Percentiles rank a stretch among this genome's conserved stretches.
Evolutionary conservation across 1,140 invertebrate genomes (phyloP).

Genomic region (Patella vulgata): DNA sequence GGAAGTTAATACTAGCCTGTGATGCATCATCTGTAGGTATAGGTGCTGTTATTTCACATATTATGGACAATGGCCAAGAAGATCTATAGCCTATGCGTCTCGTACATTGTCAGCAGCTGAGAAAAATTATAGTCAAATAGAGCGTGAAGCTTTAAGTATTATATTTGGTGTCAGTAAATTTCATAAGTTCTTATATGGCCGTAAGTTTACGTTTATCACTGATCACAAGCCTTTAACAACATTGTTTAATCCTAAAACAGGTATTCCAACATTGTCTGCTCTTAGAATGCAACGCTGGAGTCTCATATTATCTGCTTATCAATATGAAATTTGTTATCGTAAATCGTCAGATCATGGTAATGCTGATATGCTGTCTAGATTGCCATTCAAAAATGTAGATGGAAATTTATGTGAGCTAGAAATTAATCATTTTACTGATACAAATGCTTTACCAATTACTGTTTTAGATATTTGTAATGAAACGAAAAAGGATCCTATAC

Average conservation of each 20-base stretch:
- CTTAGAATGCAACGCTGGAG: conserved; percentile 44
- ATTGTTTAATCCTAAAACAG: conserved; percentile 58
- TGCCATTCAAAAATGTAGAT: conserved; percentile 9
- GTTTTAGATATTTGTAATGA: conserved; percentile 5
- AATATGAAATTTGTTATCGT: conserved; percentile 39
- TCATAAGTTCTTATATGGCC: conserved; percentile 65
- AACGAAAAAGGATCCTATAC: conserved; percentile 18
- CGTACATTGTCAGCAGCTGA: conserved; percentile 58
- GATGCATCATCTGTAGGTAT: conserved; percentile 26
- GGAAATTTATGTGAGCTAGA: neutral
- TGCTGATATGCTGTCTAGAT: conserved; percentile 16
- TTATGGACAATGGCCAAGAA: conserved; percentile 19
- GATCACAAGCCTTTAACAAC: conserved; percentile 59
- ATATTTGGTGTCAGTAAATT: conserved; percentile 61
- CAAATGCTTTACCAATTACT: conserved; percentile 16
- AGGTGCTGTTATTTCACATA: conserved; percentile 36
- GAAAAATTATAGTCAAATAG: conserved; percentile 64
- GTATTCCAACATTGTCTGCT: conserved; percentile 55
- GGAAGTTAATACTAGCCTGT: conserved; percentile 15
- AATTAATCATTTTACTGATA: conserved; percentile 11
- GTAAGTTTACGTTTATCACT: conserved; percentile 44
- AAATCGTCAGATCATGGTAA: conserved; percentile 23
- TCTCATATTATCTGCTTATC: conserved; percentile 34
- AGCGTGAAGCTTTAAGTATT: conserved; percentile 66
- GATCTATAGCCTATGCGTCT: conserved; percentile 61